Percentiles rank a stretch among this genome's conserved stretches.
These are phyloP conservation scores for Tokudaia muenninki DNA, from an alignment of 2,797 vertebrate genomes.

Conservation along the genomic window DNA sequence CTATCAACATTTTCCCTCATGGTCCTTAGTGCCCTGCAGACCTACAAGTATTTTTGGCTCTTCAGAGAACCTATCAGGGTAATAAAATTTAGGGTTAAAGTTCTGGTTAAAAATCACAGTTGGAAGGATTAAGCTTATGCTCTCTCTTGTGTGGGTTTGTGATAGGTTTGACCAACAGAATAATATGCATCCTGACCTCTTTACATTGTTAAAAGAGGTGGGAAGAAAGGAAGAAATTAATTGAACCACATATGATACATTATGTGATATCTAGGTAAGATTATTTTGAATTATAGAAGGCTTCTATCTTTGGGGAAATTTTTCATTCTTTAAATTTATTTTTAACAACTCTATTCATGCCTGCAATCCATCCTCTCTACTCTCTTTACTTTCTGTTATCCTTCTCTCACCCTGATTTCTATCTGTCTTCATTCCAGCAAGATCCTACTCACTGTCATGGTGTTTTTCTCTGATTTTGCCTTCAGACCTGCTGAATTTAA, in stretches of 20 bases:
- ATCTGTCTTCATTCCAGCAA: no score
- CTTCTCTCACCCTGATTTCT: neutral
- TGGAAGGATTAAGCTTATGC: neutral
- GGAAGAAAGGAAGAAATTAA: constrained; percentile 29
- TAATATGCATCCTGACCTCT: neutral
- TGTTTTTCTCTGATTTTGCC: no score
- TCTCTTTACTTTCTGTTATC: neutral
- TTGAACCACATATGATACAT: neutral
- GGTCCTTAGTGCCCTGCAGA: neutral
- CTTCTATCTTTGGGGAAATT: neutral
- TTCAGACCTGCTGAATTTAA: neutral
- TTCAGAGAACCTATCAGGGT: neutral
- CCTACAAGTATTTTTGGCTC: neutral
- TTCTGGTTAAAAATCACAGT: neutral
- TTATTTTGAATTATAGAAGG: neutral
- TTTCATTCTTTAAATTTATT: neutral
- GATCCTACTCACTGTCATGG: neutral
- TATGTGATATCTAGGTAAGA: neutral
- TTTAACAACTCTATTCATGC: neutral
- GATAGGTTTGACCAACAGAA: neutral
- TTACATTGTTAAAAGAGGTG: neutral
- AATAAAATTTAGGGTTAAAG: neutral
- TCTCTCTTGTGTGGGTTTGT: neutral
- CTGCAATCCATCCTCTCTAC: no score
- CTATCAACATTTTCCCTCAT: neutral